Evolutionary conservation across 2,113 vertebrate species (phyloP), one percentile per base, ranked within the genome.

Genomic region (Rhea pennata): DNA sequence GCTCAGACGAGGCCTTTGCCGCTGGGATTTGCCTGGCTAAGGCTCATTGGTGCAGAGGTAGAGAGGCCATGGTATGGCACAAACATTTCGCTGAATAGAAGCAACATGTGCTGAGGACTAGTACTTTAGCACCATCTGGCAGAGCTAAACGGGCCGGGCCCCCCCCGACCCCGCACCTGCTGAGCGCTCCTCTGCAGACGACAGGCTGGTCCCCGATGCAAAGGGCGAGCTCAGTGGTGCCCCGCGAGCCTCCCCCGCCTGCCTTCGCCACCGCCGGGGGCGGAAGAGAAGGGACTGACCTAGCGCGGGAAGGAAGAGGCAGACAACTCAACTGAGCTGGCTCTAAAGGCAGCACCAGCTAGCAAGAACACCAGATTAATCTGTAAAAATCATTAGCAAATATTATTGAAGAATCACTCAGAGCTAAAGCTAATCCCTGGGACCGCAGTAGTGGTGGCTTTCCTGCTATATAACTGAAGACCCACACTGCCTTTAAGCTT

Each of bases 111-210:
- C 82, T 93, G 56, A 0, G 0, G 75, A 92, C 75, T 51, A 83
- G 78, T 5, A 77, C 95, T 91, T 94, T 85, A 95, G 78, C 84
- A 97, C 96, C 96, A 97, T 96, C 96, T 97, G 96, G 84, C 96
- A 96, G 56, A 95, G 89, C 94, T 80, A 95, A 97, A 96, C 91
- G 72, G 77, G 71, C 75, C 74, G 80, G 96, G 96, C 94, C 94
- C 96, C 42, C 21, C 75, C 70, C 62, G 67, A 6, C 21, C 75
- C 70, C 62, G 67, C 95, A 94, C 96, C 95, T 97, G 94, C 87
- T 0, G 1, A 16, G 42, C 0, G 0, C 72, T 92, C 50, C 70
- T 95, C 88, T 79, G 59, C 0, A 1, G 92, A 93, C n/a, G 56
- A 90, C 94, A 94, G 94, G 17, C 40, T 91, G 93, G 83, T 93